Percentiles rank a stretch among this genome's conserved stretches.
Conservation (phyloP, 1,140 invertebrate species). For the Aphis craccivora region DNA sequence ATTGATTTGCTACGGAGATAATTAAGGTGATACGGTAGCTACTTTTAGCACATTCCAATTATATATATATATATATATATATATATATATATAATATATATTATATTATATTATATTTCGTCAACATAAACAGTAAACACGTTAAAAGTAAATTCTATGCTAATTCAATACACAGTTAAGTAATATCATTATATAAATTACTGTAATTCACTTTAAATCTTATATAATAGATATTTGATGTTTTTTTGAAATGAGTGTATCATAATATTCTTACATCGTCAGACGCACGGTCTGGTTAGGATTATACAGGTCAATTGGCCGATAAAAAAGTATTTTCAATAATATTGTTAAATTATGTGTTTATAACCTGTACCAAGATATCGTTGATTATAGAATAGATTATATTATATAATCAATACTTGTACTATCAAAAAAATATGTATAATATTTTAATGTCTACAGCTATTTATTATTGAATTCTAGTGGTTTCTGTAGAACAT, state of each 20-base stretch:
- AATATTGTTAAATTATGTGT: not conserved
- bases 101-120: not conserved
- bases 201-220: not conserved
- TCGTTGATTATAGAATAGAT: too few species aligned
- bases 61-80: not conserved
- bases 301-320: too few species aligned
- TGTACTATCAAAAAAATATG: too few species aligned
- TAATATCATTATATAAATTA: slow-evolving; percentile 8
- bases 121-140: not conserved
- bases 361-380: not conserved
- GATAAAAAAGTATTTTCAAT: not conserved
- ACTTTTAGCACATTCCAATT: not conserved
- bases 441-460: too few species aligned
- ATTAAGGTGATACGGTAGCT: not conserved
- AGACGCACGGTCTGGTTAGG: not conserved
- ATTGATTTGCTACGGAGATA: not conserved
- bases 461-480: too few species aligned
- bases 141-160: not conserved
- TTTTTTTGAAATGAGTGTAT: not conserved
- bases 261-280: not conserved
- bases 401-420: too few species aligned
- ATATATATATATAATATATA: too few species aligned
- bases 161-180: not conserved
- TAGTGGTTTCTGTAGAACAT: too few species aligned
- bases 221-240: not conserved